Percentiles rank a stretch among this genome's conserved stretches.
Evolutionary conservation across 2,797 vertebrate species (phyloP).

Genomic region (Gymnoscopelus microlampas): DNA sequence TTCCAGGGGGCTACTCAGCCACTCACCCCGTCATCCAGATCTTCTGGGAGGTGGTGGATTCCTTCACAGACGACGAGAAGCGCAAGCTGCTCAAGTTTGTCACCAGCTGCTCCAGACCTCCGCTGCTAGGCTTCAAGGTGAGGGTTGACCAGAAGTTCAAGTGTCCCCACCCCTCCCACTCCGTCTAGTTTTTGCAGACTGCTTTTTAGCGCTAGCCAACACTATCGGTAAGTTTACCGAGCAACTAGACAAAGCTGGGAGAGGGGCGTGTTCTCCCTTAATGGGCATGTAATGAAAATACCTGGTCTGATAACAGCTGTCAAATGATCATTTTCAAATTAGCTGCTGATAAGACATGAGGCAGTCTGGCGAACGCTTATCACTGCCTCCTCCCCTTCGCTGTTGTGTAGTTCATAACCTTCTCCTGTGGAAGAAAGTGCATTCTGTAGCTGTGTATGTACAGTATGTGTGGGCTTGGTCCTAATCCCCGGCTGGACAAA

Average conservation of each 20-base stretch:
- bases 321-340: conserved; percentile 70
- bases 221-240: conserved; percentile 34
- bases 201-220: conserved; percentile 5
- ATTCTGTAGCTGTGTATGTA: conserved; percentile 49
- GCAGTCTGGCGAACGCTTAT: conserved; percentile 57
- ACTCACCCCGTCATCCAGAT: conserved; percentile 94
- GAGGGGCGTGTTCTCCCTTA: conserved; percentile 48
- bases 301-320: conserved; percentile 57
- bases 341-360: conserved; percentile 41
- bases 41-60: conserved; percentile 97
- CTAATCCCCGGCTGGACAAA: conserved; percentile 62
- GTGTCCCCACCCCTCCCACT: neutral
- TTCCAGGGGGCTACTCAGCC: conserved; percentile 92
- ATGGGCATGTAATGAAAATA: conserved; percentile 72
- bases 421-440: conserved; percentile 50
- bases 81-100: conserved; percentile 96
- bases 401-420: conserved; percentile 70
- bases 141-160: conserved; percentile 24
- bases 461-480: conserved; percentile 49
- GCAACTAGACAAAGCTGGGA: conserved; percentile 12
- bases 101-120: conserved; percentile 97
- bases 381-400: conserved; percentile 37
- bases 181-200: conserved; percentile 21
- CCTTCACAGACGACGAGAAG: conserved; percentile 96
- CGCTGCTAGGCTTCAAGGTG: conserved; percentile 98